Percentiles rank a stretch among this genome's conserved stretches.
Evolutionary conservation across 2,113 vertebrate genomes (phyloP).

Genomic region (Rhinolophus ferrumequinum): DNA sequence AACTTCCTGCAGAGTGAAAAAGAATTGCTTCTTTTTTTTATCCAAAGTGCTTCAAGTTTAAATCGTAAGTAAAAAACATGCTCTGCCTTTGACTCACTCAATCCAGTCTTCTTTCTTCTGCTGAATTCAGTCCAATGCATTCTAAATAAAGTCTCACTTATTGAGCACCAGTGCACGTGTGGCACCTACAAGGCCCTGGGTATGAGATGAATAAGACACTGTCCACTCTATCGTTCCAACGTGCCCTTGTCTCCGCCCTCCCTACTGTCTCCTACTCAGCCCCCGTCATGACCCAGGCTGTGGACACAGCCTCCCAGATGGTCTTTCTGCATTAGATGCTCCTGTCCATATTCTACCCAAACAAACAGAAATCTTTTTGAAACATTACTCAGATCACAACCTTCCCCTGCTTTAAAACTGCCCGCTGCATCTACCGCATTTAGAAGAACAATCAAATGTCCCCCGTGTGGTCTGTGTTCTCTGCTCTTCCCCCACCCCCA

Average conservation of each 20-base stretch:
- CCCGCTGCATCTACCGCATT: background rate
- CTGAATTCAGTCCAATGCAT: background rate
- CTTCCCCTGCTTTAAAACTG: background rate
- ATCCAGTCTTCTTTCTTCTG: slow-evolving; percentile 61
- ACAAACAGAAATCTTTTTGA: background rate
- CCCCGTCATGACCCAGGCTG: too few species aligned
- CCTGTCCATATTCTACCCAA: background rate
- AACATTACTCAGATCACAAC: background rate
- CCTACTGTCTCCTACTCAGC: background rate
- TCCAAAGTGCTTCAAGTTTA: slow-evolving; percentile 79
- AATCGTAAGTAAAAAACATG: slow-evolving; percentile 74
- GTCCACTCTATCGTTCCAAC: background rate
- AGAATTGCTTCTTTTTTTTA: slow-evolving; percentile 81
- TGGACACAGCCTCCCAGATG: background rate
- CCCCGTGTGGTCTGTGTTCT: fast-evolving
- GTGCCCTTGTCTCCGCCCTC: background rate
- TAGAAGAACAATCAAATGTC: background rate
- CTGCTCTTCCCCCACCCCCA: background rate
- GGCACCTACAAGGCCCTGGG: fast-evolving
- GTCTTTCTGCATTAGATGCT: fast-evolving
- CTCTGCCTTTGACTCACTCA: slow-evolving; percentile 67
- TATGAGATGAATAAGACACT: background rate
- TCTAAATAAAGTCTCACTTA: background rate
- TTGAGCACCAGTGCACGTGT: background rate
- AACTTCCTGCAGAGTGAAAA: slow-evolving; percentile 82